Percentiles rank a stretch among this genome's conserved stretches.
Conservation (phyloP, 2,888 invertebrate genomes). For the Trissonchulus latispiculum region DNA sequence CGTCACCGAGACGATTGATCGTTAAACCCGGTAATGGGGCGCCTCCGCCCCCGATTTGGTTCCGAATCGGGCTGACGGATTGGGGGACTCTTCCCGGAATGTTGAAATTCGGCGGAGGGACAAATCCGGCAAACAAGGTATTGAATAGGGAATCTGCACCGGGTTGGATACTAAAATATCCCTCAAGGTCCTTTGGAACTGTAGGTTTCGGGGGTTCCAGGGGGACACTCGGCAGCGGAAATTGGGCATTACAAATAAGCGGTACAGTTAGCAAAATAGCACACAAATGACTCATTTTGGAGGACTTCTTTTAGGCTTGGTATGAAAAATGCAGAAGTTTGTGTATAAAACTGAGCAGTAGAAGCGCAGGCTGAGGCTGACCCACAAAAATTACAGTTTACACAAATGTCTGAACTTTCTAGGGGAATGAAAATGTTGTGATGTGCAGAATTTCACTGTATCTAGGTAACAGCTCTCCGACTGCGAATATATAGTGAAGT, state of each 20-base stretch:
- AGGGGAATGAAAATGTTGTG: too few relatives aligned
- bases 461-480: too few relatives aligned
- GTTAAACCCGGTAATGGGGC: neutral
- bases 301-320: too few relatives aligned
- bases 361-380: too few relatives aligned
- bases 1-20: neutral
- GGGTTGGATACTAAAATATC: constrained; percentile 13
- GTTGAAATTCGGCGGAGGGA: constrained; percentile 43
- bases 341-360: too few relatives aligned
- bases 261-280: too few relatives aligned
- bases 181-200: constrained; percentile 8
- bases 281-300: too few relatives aligned
- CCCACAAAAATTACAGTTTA: too few relatives aligned
- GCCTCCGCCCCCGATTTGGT: neutral
- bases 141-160: neutral
- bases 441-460: too few relatives aligned
- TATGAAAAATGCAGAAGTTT: too few relatives aligned
- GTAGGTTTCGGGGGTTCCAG: constrained; percentile 8
- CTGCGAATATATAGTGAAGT: too few relatives aligned
- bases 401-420: too few relatives aligned
- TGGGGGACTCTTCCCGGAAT: constrained; percentile 23
- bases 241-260: constrained; percentile 6
- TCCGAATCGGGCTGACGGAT: neutral
- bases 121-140: constrained; percentile 16
- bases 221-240: neutral